Percentiles rank a stretch among this genome's conserved stretches.
Conservation (phyloP, 64 coral and sea anemone species). For the Exaiptasia diaphana region DNA sequence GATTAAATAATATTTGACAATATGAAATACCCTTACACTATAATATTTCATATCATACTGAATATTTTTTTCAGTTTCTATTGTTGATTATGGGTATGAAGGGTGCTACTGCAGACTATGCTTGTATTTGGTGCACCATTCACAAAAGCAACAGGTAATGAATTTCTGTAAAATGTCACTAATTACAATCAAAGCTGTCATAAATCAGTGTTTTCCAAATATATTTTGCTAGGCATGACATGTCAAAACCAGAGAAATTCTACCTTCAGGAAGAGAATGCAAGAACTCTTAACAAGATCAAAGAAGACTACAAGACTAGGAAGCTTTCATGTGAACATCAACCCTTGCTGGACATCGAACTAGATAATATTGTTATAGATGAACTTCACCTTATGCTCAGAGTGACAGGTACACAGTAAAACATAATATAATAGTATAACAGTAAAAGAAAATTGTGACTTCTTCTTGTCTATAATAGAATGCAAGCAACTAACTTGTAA, state of each 20-base stretch:
- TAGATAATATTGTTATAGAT: conserved; percentile 26
- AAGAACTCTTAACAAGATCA: conserved; percentile 10
- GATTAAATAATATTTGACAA: neutral
- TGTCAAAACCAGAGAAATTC: neutral
- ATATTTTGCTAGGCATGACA: conserved; percentile 1
- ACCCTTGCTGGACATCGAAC: conserved; percentile 31
- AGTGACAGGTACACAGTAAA: neutral
- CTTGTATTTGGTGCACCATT: conserved; percentile 47
- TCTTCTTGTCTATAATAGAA: neutral
- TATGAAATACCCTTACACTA: neutral
- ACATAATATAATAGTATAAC: neutral
- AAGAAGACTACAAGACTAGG: neutral
- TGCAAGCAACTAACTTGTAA: neutral
- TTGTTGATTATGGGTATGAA: conserved; percentile 40
- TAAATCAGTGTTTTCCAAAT: neutral
- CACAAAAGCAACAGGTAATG: conserved; percentile 41
- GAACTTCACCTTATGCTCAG: conserved; percentile 48
- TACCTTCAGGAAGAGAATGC: neutral
- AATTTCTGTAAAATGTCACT: neutral
- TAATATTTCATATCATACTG: too few relatives aligned
- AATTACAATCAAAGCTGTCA: neutral
- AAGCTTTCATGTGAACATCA: conserved; percentile 2
- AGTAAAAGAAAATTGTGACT: too few relatives aligned
- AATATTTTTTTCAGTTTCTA: conserved; percentile 33
- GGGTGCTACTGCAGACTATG: conserved; percentile 18